These are phyloP conservation scores for Sitodiplosis mosellana DNA, from an alignment of 1,140 invertebrate genomes.

Conservation along the genomic window DNA sequence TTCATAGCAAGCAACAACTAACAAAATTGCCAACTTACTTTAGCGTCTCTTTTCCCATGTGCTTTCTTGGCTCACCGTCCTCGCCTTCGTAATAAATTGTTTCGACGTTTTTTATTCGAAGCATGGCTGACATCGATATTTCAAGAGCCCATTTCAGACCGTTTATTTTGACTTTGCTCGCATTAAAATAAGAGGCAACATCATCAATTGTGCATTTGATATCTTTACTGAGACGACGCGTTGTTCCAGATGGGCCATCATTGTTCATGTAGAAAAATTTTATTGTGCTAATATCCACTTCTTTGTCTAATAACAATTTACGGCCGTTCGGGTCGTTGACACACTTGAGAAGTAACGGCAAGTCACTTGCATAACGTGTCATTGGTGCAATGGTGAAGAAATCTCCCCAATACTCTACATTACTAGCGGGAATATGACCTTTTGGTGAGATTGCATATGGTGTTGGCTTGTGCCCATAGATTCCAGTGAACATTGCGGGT, in stretches of 20 bases:
- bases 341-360: conserved; percentile 51
- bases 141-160: conserved; percentile 40
- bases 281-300: conserved; percentile 46
- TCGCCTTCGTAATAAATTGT: conserved; percentile 38
- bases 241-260: conserved; percentile 40
- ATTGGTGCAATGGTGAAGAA: conserved; percentile 60
- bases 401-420: conserved; percentile 33
- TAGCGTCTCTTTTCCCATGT: conserved; percentile 32
- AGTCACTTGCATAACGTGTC: conserved; percentile 63
- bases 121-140: conserved; percentile 31
- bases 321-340: conserved; percentile 34
- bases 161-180: conserved; percentile 33
- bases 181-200: conserved; percentile 39
- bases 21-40: conserved; percentile 19
- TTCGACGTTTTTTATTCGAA: conserved; percentile 35
- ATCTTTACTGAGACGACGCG: conserved; percentile 40
- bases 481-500: conserved; percentile 69
- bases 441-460: conserved; percentile 36
- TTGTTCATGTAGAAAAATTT: conserved; percentile 64
- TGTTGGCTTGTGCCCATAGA: conserved; percentile 68
- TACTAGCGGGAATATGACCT: conserved; percentile 34
- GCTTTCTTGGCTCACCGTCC: conserved; percentile 32
- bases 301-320: conserved; percentile 39
- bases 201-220: conserved; percentile 44
- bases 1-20: neutral